Base-by-base conservation (phyloP, 1,140 invertebrate genomes). In the Drosophila seguyi region DNA sequence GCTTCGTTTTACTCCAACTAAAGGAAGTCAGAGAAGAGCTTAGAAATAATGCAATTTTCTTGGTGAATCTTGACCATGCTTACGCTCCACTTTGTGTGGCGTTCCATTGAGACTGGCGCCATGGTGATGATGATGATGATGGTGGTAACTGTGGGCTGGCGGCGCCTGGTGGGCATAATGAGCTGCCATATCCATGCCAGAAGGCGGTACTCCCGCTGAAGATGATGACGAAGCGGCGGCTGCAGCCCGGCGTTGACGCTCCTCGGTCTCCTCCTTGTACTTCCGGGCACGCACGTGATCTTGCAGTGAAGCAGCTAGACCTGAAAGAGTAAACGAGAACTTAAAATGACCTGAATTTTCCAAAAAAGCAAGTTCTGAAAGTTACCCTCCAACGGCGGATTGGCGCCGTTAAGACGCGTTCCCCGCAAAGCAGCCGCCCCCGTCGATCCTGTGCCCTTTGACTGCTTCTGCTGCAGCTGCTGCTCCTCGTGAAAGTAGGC, bases 271-370 rank as follows among this genome's bases (percentile, higher is more conserved):
- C 84, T 94, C 94, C 76, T 95, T 95, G 22, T 94, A 94, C 79
- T 95, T 95, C 93, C 94, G 94, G 11, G 94, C 94, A n/a, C 97
- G 93, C 75, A 97, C 96, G 80, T 96, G 94, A 45, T 96, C 96
- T 81, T 97, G 96, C 52, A 97, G 92, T 34, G 96, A 96, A 39
- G 96, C 97, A n/a, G 97, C 97, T 41, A 97, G 90, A 27, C 97
- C 96, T 52, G 48, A 1, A 31, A 4, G 0, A 18, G 7, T 94
- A 94, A 93, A 29, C 4, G n/a, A 13, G 6, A 20, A 16, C 5
- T 14, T 11, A 7, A 50, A 36, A 10, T 34, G 10, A 10, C 6
- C 16, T 31, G 25, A 39, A 47, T 53, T 16, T 31, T 22, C 5
- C 20, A 27, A 16, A 45, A 14, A n/a, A 16, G 6, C 5, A 16